Evolutionary conservation across 2,888 invertebrate genomes (phyloP).

Genomic region (Endotricha flammealis): DNA sequence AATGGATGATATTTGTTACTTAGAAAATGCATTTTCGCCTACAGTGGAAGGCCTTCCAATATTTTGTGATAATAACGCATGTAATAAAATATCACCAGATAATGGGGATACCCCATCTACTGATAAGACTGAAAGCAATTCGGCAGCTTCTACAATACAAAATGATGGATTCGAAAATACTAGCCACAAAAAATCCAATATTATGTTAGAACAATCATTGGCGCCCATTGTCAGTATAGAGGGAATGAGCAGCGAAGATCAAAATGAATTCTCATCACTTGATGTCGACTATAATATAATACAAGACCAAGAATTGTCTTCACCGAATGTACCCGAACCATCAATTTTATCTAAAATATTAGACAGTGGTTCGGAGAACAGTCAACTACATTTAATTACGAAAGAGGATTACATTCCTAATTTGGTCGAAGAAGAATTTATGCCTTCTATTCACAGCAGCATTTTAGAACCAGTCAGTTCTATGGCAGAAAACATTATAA

Average conservation of each 20-base stretch:
- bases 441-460: conserved; percentile 79
- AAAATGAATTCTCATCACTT: conserved; percentile 25
- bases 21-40: conserved; percentile 81
- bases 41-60: conserved; percentile 80
- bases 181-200: conserved; percentile 30
- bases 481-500: conserved; percentile 69
- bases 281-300: conserved; percentile 13
- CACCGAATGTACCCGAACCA: conserved; percentile 1
- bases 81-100: conserved; percentile 61
- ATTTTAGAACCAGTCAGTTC: conserved; percentile 79
- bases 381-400: conserved; percentile 20
- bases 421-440: conserved; percentile 78
- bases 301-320: neutral
- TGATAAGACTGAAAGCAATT: conserved; percentile 75
- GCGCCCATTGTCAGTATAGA: conserved; percentile 50
- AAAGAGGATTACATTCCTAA: conserved; percentile 45
- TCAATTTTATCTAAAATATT: conserved; percentile 12
- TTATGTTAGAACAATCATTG: conserved; percentile 32
- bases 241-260: conserved; percentile 41
- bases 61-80: conserved; percentile 62
- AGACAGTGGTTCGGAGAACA: conserved; percentile 15
- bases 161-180: conserved; percentile 61
- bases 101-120: conserved; percentile 77
- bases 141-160: conserved; percentile 72
- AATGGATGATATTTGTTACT: conserved; percentile 85